Evolutionary conservation across 1,140 invertebrate genomes (phyloP).

Genomic region (Subanguina moxae): DNA sequence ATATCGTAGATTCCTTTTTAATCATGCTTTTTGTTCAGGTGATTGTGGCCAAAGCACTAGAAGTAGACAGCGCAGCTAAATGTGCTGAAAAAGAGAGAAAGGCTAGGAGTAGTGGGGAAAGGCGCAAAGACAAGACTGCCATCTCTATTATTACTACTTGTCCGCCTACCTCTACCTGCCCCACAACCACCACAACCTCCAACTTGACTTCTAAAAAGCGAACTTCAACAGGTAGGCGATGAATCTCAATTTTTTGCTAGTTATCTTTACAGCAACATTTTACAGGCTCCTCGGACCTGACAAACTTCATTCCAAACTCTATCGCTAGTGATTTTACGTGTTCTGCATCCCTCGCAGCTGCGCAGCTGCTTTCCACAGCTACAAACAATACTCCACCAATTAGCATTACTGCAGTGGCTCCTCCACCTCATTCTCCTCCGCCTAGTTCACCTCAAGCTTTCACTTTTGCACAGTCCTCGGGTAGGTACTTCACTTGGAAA

Average conservation of each 20-base stretch:
- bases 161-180: neutral
- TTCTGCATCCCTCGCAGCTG: neutral
- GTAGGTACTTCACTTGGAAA: neutral
- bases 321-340: neutral
- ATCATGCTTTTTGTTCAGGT: constrained; percentile 19
- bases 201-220: neutral
- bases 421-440: neutral
- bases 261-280: no score
- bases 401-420: neutral
- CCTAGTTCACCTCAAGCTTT: neutral
- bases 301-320: neutral
- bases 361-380: neutral
- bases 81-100: constrained; percentile 39
- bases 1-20: no score
- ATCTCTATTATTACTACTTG: neutral
- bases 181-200: neutral
- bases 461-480: neutral
- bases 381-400: neutral
- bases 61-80: constrained; percentile 35
- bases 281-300: no score
- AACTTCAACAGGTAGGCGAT: no score
- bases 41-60: constrained; percentile 32
- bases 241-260: no score
- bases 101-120: neutral
- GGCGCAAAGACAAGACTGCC: neutral